Evolutionary conservation across 2,113 vertebrate species (phyloP), one percentile per base, ranked within the genome.

Genomic region (Scopus umbretta): DNA sequence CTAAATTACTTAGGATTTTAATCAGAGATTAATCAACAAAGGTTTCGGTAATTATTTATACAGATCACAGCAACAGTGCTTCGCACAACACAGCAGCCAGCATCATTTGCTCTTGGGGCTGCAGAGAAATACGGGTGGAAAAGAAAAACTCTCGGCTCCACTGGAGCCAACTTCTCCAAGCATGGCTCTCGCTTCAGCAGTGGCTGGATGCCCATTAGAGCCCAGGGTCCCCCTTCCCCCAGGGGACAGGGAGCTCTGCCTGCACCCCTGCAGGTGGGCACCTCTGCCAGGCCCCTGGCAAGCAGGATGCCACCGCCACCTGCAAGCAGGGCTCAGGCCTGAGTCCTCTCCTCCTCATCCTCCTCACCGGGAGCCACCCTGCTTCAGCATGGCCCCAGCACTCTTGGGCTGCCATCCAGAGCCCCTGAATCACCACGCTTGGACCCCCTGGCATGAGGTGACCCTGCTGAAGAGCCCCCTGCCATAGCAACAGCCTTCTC

Each of bases 11-110:
- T 76, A 43, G 38, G 11, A 84, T 92, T 96, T 95, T 96, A 80
- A 92, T 92, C 62, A 92, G 76, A 73, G 11, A 88, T 92, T 95
- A 89, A 87, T 90, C 75, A 92, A 93, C 62, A 90, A 93, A 93
- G 20, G 47, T 71, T 88, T 83, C 6, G 1, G 20, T 86, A 84
- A 88, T 90, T 86, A 73, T 70, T 86, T 78, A 19, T 84, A 72
- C 22, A 84, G 56, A 72, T 63, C 65, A 79, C 15, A 74, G 68
- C 56, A 80, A 63, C 2, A 59, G 67, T 14, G 38, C 42, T 59
- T 83, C 7, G 5, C 50, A 45, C 18, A 91, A 67, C 34, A 26
- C 40, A 23, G 47, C 0, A 0, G 23, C 26, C 63, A 55, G 6
- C 2, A 5, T 49, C 65, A 20, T 47, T 85, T 80, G 40, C 56